Evolutionary conservation across 2,797 vertebrate species (phyloP).

Genomic region (Galagoides demidoff): DNA sequence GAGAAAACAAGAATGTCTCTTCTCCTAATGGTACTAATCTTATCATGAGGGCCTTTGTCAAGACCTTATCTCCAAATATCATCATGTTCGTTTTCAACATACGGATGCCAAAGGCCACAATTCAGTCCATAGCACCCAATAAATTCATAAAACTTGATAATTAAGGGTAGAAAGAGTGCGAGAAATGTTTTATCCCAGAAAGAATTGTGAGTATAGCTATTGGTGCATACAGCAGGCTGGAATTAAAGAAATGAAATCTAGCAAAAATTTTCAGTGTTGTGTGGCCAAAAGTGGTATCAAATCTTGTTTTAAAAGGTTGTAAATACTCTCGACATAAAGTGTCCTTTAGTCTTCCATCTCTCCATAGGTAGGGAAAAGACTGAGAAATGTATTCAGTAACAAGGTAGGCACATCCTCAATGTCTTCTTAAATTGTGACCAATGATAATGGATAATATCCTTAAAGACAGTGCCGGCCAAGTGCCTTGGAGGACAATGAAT

Average conservation of each 20-base stretch:
- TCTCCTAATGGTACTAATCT: not conserved
- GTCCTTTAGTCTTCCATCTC: not conserved
- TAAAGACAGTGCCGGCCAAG: not conserved
- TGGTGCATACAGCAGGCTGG: not conserved
- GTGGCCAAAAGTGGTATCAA: not conserved
- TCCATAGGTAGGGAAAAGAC: not conserved
- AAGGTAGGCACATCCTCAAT: not conserved
- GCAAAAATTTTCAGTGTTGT: not conserved
- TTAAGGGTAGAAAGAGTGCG: not conserved
- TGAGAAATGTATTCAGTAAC: not conserved
- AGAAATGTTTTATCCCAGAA: not conserved
- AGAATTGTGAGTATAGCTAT: not conserved
- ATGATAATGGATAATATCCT: not conserved
- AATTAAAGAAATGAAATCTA: not conserved
- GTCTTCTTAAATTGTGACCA: not conserved
- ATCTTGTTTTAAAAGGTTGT: not conserved
- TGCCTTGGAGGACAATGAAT: not conserved
- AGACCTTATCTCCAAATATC: not conserved
- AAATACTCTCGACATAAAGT: not conserved
- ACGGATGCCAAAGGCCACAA: not conserved
- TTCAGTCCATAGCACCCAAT: not conserved
- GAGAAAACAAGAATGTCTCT: not conserved
- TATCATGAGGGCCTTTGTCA: not conserved
- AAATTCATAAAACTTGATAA: not conserved
- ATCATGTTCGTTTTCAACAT: not conserved